Evolutionary conservation across 2,113 vertebrate species (phyloP), one percentile per base, ranked within the genome.

Genomic region (Carollia perspicillata): DNA sequence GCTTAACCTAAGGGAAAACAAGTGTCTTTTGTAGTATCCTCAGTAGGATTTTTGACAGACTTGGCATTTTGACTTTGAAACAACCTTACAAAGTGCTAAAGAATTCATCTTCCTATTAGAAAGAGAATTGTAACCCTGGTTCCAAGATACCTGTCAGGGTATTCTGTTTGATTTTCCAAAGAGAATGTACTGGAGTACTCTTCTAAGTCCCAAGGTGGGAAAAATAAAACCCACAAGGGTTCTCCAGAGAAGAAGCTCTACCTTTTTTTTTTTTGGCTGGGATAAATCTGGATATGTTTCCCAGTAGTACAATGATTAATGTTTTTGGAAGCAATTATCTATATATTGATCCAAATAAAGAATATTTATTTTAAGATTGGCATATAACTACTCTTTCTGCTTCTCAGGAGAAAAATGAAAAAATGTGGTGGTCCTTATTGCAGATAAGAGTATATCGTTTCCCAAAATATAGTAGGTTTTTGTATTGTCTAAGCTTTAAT

Each of bases 291-390:
- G 44, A 86, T 49, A 86, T 1, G 37, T 37, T 91, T 94, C 47
- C 60, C 75, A 84, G 53, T 13, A 90, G 51, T 80, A 65, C 33
- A 93, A 18, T 96, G 78, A 95, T 72, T 96, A 94, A 95, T 92
- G 53, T 90, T 97, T 89, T 97, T 97, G 81, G 87, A 97, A 96
- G 42, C 18, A 91, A 90, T 97, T 10, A 89, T 87, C 42, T 94
- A 47, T 85, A 66, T 92, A 95, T 95, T 69, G 91, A 96, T 96
- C 63, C 72, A 97, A 96, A 95, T 92, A 89, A 89, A 79, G 42
- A 97, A 78, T 90, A 95, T 95, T 94, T 96, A 96, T 95, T 95
- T 97, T 92, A 95, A 90, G 81, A 95, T 95, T 88, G 53, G 14
- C 68, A 91, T 80, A 23, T 44, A 89, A 47, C 63, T 86, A 90